Base-by-base conservation (phyloP, 2,113 vertebrate genomes). In the Eulemur macaco region DNA sequence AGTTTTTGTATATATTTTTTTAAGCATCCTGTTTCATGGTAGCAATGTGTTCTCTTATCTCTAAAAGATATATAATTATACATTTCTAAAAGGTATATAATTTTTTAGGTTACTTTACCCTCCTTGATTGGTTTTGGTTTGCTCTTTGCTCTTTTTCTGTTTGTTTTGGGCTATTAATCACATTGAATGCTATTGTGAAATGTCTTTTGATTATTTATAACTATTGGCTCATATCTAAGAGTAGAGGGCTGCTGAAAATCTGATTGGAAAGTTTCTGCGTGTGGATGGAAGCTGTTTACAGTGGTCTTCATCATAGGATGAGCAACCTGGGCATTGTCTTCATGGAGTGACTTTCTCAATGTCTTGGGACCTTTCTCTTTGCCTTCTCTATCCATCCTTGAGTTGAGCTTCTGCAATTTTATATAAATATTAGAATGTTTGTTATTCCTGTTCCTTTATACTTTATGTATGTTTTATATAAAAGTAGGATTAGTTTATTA, bases 81-180 rank as follows among this genome's bases (percentile, higher is more conserved):
- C 11, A 29, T 63, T 63, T 63, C 60, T 63, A 29, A 63, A 63
- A 13, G 42, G 52, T 50, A 37, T 7, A 10, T 42, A 23, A 45
- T 66, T 54, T 29, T 56, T 42, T 6, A 14, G 2, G 14, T 84
- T 66, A 34, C 52, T 82, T 63, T 17, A n/a, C 5, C 15, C 39
- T 68, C 52, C n/a, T 73, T 68, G 34, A 34, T 9, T 56, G 17
- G 29, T 81, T 47, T 66, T 39, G 42, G 9, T 73, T 84, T 71
- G 47, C 45, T 71, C 14, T 88, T 83, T 76, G n/a, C 25, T 80
- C 21, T 34, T 96, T 83, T 78, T 73, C 64, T 60, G 11, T 47
- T 83, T 64, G 54, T 71, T 89, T 92, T 54, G 18, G 58, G 54
- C 37, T 76, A 11, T 37, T 25, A 18, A 27, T 90, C 42, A 37